These are phyloP conservation scores for Hemistola chrysoprasaria DNA, from an alignment of 2,888 invertebrate genomes.

Conservation along the genomic window DNA sequence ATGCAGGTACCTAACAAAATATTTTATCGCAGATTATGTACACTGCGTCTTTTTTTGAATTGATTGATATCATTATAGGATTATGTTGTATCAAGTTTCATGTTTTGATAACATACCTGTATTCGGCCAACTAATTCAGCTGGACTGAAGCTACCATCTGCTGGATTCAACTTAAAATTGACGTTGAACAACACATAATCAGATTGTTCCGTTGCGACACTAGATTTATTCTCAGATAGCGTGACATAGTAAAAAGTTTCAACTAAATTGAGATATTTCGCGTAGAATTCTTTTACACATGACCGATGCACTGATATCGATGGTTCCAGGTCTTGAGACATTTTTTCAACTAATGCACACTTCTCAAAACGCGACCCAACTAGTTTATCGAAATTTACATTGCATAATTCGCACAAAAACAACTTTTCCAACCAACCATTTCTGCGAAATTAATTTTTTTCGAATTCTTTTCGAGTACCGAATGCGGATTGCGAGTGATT, in stretches of 20 bases:
- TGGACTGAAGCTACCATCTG: conserved; percentile 66
- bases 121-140: conserved; percentile 65
- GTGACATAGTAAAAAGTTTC: conserved; percentile 79
- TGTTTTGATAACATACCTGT: conserved; percentile 62
- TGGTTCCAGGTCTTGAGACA: conserved; percentile 70
- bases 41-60: too few species aligned
- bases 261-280: conserved; percentile 71
- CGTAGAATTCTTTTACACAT: conserved; percentile 67
- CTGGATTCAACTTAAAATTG: conserved; percentile 67
- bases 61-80: too few species aligned
- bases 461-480: too few species aligned
- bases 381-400: conserved; percentile 53
- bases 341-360: conserved; percentile 40
- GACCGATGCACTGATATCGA: conserved; percentile 70
- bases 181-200: conserved; percentile 71
- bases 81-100: too few species aligned
- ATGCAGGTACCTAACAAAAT: too few species aligned
- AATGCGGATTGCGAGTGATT: too few species aligned
- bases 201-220: conserved; percentile 53
- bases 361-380: conserved; percentile 46
- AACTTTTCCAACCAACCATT: conserved; percentile 32
- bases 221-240: conserved; percentile 64
- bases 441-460: conserved; percentile 6
- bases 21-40: too few species aligned
- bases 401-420: conserved; percentile 68